phyloP scores from a whole-genome alignment of 2,888 invertebrate species.

The Acrocera orbiculus region DNA sequence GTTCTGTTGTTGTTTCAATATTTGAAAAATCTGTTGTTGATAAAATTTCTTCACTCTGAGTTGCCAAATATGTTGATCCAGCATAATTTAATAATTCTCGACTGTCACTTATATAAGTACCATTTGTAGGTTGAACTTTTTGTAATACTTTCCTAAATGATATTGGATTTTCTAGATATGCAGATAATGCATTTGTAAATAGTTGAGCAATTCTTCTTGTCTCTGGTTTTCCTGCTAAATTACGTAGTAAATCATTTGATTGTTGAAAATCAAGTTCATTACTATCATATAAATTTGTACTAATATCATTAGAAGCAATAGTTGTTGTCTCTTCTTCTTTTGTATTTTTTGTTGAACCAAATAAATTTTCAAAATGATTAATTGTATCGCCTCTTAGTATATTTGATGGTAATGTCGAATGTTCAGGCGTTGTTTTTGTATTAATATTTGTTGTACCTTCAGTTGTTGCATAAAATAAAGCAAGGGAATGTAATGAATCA shows the following conservation, averaged over 20 bases:
- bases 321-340: conserved; percentile 13
- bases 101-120: too few species aligned
- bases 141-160: conserved; percentile 58
- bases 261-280: conserved; percentile 43
- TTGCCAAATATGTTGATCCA: too few species aligned
- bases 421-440: conserved; percentile 19
- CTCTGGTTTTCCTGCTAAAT: conserved; percentile 35
- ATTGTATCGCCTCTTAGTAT: conserved; percentile 37
- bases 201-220: conserved; percentile 66
- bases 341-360: conserved; percentile 19
- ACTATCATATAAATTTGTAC: conserved; percentile 9
- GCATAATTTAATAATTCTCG: too few species aligned
- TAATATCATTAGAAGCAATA: conserved; percentile 33
- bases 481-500: conserved; percentile 57
- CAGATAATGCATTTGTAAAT: conserved; percentile 66
- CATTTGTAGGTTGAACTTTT: conserved; percentile 58
- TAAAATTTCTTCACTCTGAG: too few species aligned
- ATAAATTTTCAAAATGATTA: conserved; percentile 22
- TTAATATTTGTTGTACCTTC: conserved; percentile 27
- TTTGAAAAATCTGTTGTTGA: too few species aligned
- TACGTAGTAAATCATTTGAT: conserved; percentile 43
- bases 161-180: conserved; percentile 68
- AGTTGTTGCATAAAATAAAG: conserved; percentile 53
- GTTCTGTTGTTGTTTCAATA: too few species aligned
- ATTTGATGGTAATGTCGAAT: conserved; percentile 29